Conservation (phyloP, 2,113 vertebrate species). For the Myodes glareolus region DNA sequence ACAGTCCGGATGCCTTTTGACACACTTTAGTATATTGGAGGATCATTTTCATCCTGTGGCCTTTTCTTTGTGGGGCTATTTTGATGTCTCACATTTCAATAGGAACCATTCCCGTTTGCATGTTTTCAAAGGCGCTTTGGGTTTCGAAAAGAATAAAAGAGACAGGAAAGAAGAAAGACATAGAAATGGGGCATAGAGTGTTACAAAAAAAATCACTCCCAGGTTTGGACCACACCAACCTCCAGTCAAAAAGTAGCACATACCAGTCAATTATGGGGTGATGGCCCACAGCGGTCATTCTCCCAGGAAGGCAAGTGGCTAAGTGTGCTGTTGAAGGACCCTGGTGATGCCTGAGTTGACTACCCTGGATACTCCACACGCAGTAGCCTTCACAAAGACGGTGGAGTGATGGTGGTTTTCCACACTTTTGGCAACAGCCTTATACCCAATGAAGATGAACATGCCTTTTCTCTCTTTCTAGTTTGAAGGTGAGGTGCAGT, state of each 20-base stretch:
- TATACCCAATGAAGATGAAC: too few relatives aligned
- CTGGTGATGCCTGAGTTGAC: neutral
- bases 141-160: neutral
- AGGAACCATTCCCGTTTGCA: neutral
- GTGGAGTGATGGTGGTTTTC: neutral
- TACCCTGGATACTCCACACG: neutral
- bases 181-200: neutral
- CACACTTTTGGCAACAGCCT: neutral
- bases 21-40: neutral
- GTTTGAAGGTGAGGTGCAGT: neutral
- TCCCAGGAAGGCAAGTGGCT: neutral
- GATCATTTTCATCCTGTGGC: neutral
- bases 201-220: too few relatives aligned
- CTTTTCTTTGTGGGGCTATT: neutral
- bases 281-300: neutral
- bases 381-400: neutral
- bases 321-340: neutral
- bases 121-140: neutral
- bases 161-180: neutral
- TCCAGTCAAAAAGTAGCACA: neutral
- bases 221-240: neutral
- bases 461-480: neutral
- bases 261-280: neutral
- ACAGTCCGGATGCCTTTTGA: neutral
- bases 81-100: neutral